Evolutionary conservation across 1,140 invertebrate genomes (phyloP).

Genomic region (Penaeus chinensis): DNA sequence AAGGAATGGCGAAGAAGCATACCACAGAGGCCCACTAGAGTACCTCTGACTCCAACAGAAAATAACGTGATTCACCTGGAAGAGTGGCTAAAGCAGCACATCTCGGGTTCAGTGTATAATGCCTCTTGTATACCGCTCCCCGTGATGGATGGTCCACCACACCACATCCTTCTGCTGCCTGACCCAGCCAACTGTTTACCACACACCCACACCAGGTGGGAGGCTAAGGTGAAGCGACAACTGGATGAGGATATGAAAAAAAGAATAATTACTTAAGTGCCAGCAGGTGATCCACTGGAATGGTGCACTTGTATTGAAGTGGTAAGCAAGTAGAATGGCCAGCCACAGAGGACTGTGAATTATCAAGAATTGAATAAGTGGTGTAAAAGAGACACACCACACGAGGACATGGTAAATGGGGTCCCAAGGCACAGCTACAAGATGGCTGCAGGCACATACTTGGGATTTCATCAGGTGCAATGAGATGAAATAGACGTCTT

Average conservation of each 20-base stretch:
- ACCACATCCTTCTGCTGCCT: slow-evolving; percentile 24
- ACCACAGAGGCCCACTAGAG: too few species aligned
- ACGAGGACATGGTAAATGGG: slow-evolving; percentile 34
- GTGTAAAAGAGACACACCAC: slow-evolving; percentile 26
- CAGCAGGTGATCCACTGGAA: slow-evolving; percentile 13
- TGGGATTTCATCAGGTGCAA: slow-evolving; percentile 39
- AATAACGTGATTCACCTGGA: too few species aligned
- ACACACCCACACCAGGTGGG: slow-evolving; percentile 17
- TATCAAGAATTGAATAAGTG: slow-evolving; percentile 20
- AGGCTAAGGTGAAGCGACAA: slow-evolving; percentile 26
- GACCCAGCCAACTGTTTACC: slow-evolving; percentile 25
- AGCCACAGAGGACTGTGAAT: slow-evolving; percentile 4
- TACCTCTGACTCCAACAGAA: too few species aligned
- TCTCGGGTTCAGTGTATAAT: too few species aligned
- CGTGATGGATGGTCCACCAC: slow-evolving; percentile 31
- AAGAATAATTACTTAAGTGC: slow-evolving; percentile 17
- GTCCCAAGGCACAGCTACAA: slow-evolving; percentile 15
- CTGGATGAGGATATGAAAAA: slow-evolving; percentile 20
- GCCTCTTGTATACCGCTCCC: too few species aligned
- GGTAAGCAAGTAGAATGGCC: slow-evolving; percentile 2
- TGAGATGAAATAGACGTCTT: slow-evolving; percentile 24
- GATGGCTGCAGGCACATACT: slow-evolving; percentile 10
- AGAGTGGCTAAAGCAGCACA: too few species aligned
- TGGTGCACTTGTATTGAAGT: slow-evolving; percentile 21
- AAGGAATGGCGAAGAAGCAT: too few species aligned